phyloP scores from a whole-genome alignment of 2,113 vertebrate species.

The Clarias macrocephalus region DNA sequence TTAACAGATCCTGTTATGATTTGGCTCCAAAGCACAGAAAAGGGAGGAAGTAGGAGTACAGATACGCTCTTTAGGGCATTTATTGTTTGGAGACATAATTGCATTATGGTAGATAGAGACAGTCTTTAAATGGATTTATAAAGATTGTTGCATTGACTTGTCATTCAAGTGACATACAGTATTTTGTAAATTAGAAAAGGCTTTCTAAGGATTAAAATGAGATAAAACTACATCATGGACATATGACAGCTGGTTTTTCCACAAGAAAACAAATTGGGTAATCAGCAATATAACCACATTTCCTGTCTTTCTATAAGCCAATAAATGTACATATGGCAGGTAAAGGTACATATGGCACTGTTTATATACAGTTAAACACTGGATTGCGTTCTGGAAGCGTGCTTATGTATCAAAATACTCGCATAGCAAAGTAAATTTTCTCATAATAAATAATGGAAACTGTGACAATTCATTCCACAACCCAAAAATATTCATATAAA shows the following conservation, averaged over 20 bases:
- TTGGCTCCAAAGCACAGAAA: conserved; percentile 6
- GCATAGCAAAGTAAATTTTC: conserved; percentile 16
- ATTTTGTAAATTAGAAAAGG: conserved; percentile 1
- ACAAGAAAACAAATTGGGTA: conserved; percentile 10
- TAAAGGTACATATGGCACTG: conserved; percentile 17
- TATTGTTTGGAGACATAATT: conserved; percentile 25
- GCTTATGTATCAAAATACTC: not conserved
- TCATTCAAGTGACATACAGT: not conserved
- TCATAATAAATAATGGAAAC: conserved; percentile 17
- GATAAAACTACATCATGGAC: not conserved
- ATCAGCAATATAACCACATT: not conserved
- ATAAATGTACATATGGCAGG: conserved; percentile 16
- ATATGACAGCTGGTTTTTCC: not conserved
- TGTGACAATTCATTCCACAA: not conserved
- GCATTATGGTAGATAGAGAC: not conserved
- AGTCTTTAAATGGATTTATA: conserved; percentile 21
- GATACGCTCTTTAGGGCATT: conserved; percentile 1
- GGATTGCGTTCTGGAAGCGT: not conserved
- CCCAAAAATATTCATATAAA: no score
- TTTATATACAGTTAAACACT: no score
- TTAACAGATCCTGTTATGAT: conserved; percentile 49
- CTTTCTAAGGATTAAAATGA: not conserved
- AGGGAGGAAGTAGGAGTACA: not conserved
- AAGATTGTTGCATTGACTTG: conserved; percentile 17
- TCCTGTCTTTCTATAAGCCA: conserved; percentile 20